These are phyloP conservation scores for Eriocheir sinensis DNA, from an alignment of 1,140 invertebrate species.

Conservation along the genomic window DNA sequence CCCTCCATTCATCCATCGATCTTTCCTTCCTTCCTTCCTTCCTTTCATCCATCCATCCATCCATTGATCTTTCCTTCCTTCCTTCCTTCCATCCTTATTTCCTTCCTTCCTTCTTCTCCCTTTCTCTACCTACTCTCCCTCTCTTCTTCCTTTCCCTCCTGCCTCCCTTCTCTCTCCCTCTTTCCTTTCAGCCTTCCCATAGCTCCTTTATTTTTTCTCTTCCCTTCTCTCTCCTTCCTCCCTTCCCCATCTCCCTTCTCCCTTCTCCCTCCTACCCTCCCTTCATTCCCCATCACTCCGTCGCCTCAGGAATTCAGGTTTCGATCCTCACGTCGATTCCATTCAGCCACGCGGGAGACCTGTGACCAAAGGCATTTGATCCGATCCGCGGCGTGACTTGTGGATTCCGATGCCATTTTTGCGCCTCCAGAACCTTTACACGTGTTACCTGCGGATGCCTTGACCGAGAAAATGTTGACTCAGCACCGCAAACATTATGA, in stretches of 20 bases:
- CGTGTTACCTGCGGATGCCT: no score
- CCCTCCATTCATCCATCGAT: no score
- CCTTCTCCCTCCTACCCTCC: background rate
- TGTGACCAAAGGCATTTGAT: background rate
- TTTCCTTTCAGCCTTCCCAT: background rate
- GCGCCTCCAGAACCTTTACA: background rate
- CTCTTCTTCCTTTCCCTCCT: background rate
- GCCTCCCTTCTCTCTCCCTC: background rate
- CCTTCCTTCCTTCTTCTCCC: no score
- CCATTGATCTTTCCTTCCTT: no score
- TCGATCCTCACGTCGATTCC: background rate
- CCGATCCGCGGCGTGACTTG: background rate
- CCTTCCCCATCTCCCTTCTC: background rate
- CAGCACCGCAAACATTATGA: no score
- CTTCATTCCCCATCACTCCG: background rate
- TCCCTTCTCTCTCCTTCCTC: background rate
- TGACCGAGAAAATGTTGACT: no score
- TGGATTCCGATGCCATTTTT: background rate
- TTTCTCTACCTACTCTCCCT: no score
- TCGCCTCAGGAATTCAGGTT: background rate
- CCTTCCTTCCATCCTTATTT: no score
- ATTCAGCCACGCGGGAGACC: background rate
- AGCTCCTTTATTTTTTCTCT: background rate
- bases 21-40: no score
- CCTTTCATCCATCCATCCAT: no score